A percentile compares a stretch with the other conserved stretches of the same genome.
phyloP scores from a whole-genome alignment of 35 echinoderm and acorn worm species.

The Nesometra sesokonis region DNA sequence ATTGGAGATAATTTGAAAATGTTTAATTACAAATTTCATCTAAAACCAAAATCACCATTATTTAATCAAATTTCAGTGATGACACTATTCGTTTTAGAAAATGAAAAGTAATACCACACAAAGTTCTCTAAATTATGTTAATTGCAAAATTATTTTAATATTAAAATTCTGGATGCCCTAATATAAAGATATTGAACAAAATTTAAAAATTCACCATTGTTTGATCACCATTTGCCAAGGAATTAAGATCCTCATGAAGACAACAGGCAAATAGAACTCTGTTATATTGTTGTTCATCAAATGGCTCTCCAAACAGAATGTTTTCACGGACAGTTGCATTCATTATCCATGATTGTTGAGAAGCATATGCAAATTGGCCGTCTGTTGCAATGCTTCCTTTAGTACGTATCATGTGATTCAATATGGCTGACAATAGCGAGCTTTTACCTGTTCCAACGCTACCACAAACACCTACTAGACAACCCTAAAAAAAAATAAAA shows the following conservation, averaged over 20 bases:
- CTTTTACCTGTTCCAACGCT: constrained; percentile 1
- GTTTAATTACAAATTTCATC: too few species aligned
- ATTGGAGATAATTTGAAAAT: too few species aligned
- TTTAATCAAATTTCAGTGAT: too few species aligned
- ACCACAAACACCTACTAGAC: background rate
- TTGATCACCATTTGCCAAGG: background rate
- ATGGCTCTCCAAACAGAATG: background rate
- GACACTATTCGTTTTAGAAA: too few species aligned
- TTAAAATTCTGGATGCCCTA: too few species aligned
- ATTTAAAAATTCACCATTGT: background rate
- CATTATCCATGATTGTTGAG: constrained; percentile 5
- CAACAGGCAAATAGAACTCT: background rate
- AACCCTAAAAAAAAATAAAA: background rate
- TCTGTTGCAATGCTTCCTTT: background rate
- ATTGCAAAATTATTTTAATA: too few species aligned
- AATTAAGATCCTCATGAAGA: background rate
- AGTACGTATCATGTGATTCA: constrained; percentile 6
- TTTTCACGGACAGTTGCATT: constrained; percentile 5
- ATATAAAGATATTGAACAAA: background rate
- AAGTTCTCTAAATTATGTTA: too few species aligned
- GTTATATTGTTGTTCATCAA: background rate
- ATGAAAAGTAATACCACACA: too few species aligned
- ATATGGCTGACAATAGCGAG: background rate
- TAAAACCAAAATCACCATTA: too few species aligned
- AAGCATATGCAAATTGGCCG: background rate